Conservation (phyloP, 2,113 vertebrate genomes). For the Bos indicus region DNA sequence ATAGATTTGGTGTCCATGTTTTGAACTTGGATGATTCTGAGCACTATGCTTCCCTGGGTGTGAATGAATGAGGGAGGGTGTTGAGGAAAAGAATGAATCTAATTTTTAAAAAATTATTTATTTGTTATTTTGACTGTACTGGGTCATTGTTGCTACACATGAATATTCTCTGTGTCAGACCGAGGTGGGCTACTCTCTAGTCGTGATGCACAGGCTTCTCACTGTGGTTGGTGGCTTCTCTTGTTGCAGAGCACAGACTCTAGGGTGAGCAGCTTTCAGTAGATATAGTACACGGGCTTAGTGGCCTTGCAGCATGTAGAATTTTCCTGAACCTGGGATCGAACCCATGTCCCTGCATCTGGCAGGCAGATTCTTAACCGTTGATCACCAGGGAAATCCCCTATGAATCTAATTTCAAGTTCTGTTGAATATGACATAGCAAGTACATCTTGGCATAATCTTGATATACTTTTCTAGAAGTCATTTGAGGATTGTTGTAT, state of each 20-base stretch:
- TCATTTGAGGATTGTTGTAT: neutral
- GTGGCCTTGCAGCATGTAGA: neutral
- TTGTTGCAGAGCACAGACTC: neutral
- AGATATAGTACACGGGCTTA: neutral
- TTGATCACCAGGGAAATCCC: neutral
- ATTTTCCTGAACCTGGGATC: neutral
- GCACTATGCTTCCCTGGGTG: neutral
- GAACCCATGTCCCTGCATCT: neutral
- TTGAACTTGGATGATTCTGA: neutral
- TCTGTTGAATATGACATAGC: constrained; percentile 8
- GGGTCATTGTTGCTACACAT: neutral
- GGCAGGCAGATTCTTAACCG: neutral
- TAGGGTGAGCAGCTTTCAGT: neutral
- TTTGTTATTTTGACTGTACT: neutral
- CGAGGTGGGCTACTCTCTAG: neutral
- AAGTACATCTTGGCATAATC: neutral
- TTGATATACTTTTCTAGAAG: neutral
- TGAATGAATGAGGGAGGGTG: neutral
- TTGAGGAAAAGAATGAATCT: constrained; percentile 19
- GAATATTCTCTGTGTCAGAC: neutral
- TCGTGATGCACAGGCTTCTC: neutral
- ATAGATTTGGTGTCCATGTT: neutral
- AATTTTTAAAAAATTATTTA: neutral
- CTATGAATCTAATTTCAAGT: neutral
- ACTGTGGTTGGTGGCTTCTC: neutral